Percentiles rank a stretch among this genome's conserved stretches.
Evolutionary conservation across 2,797 vertebrate species (phyloP).

Genomic region (Lateolabrax maculatus): DNA sequence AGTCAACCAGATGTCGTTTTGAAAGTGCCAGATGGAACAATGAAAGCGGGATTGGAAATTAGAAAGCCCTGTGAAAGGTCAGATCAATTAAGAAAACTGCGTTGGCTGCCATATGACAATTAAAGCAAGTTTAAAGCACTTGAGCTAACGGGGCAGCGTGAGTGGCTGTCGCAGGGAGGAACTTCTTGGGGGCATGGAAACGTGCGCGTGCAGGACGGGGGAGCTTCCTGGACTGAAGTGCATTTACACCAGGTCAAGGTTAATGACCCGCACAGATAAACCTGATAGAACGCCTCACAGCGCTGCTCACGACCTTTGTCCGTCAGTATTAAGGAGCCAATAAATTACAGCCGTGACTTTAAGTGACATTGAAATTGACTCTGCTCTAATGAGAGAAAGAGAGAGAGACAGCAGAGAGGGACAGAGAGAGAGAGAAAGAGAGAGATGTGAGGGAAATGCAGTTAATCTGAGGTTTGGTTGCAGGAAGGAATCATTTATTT

Average conservation of each 20-base stretch:
- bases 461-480: slow-evolving; percentile 15
- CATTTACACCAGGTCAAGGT: slow-evolving; percentile 88
- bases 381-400: slow-evolving; percentile 73
- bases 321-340: slow-evolving; percentile 85
- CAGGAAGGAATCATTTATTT: slow-evolving; percentile 14
- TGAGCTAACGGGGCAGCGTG: slow-evolving; percentile 84
- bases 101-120: slow-evolving; percentile 98
- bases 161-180: slow-evolving; percentile 73
- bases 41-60: slow-evolving; percentile 99
- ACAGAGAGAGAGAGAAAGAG: slow-evolving; percentile 3
- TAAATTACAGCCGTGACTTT: slow-evolving; percentile 87
- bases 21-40: slow-evolving; percentile 99
- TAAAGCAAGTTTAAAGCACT: slow-evolving; percentile 95
- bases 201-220: slow-evolving; percentile 54
- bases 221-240: slow-evolving; percentile 79
- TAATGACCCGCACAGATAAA: slow-evolving; percentile 87
- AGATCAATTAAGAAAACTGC: slow-evolving; percentile 99
- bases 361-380: slow-evolving; percentile 87
- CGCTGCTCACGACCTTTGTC: slow-evolving; percentile 84
- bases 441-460: neutral
- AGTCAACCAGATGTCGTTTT: slow-evolving; percentile 99
- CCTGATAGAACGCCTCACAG: slow-evolving; percentile 84
- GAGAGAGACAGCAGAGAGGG: slow-evolving; percentile 38
- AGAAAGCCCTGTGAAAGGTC: slow-evolving; percentile 99
- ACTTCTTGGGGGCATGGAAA: slow-evolving; percentile 84